Base-by-base conservation (phyloP, 2,797 vertebrate genomes). In the Paratrypauchen microcephalus region DNA sequence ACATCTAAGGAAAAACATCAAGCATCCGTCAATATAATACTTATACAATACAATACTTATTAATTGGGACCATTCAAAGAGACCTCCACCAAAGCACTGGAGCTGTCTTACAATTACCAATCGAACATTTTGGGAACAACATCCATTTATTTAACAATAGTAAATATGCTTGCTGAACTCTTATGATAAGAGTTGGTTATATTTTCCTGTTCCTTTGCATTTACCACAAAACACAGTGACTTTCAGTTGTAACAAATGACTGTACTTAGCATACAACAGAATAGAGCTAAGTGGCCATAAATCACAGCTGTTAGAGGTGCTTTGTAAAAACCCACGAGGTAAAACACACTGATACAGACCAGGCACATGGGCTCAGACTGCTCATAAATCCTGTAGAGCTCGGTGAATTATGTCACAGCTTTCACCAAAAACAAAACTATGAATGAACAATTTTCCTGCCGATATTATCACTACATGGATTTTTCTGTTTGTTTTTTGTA, bases 351-450 rank as follows among this genome's bases (percentile, higher is more conserved):
- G 85, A 89, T 64, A 76, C n/a, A 87, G 79, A 47, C 80, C 88
- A 91, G 89, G 74, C 76, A 56, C 71, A 73, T 48, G 58, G 76
- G 74, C 76, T 73, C 67, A 75, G 74, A 50, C 70, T 82, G 78
- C 71, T 74, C 76, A 78, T 88, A 85, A 86, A 89, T 89, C 79
- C 76, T 68, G 70, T 6, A 41, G 72, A 77, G 70, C 68, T 41
- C 78, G 80, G 76, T 69, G 83, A 70, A 79, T 83, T 55, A 87
- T 69, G 69, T 86, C 81, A 84, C 73, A 65, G 16, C 52, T 26
- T 26, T 13, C 21, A 18, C 64, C 47, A 61, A 78, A 83, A 69
- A 67, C 74, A 75, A 65, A 66, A 78, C 50, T 68, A 13, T n/a
- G 13, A 70, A 72, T 15, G 57, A 70, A 61, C 68, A 9, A 39